Evolutionary conservation across 2,797 vertebrate species (phyloP).

Genomic region (Pantherophis vulpinus): DNA sequence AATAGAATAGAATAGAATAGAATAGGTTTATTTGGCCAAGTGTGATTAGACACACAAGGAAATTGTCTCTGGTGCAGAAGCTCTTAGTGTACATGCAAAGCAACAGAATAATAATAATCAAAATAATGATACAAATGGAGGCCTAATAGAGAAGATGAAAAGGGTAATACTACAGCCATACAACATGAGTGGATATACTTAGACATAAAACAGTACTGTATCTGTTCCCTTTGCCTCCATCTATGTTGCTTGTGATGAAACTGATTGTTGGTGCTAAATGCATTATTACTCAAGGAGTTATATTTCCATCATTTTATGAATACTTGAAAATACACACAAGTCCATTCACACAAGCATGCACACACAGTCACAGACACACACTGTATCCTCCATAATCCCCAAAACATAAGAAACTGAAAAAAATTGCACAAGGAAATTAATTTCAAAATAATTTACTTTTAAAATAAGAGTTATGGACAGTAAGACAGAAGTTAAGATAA

Average conservation of each 20-base stretch:
- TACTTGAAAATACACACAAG: not conserved
- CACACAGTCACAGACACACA: not conserved
- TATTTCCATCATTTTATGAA: not conserved
- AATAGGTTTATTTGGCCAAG: not conserved
- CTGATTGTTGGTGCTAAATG: not conserved
- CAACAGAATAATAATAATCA: not conserved
- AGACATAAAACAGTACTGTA: not conserved
- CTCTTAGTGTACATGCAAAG: not conserved
- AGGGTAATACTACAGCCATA: not conserved
- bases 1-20: no score
- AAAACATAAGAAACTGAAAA: not conserved
- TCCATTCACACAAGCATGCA: not conserved
- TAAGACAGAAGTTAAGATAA: no score
- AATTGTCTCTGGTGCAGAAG: no score
- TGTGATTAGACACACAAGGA: not conserved
- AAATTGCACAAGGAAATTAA: no score
- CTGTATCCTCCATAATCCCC: not conserved
- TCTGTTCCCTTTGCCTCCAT: not conserved
- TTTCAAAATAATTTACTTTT: no score
- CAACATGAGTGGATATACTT: not conserved
- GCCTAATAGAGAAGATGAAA: not conserved
- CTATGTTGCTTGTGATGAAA: slow-evolving; percentile 35
- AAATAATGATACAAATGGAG: not conserved
- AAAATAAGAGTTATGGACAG: no score
- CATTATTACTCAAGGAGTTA: not conserved